Percentiles rank a stretch among this genome's conserved stretches.
These are phyloP conservation scores for Cydia strobilella DNA, from an alignment of 1,140 invertebrate genomes.

Conservation along the genomic window DNA sequence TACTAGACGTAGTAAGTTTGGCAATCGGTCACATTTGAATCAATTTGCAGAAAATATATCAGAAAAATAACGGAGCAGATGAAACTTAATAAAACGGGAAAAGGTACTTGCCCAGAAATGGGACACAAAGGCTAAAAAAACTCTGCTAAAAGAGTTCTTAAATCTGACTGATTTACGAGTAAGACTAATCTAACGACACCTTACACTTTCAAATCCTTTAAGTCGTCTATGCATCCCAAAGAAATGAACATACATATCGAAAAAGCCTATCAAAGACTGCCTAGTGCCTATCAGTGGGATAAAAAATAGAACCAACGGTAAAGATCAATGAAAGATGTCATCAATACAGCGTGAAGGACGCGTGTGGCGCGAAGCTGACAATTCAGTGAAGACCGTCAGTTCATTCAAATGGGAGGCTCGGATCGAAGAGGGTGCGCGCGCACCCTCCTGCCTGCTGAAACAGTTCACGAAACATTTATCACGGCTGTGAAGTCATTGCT, in stretches of 20 bases:
- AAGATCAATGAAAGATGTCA: conserved; percentile 22
- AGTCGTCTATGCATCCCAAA: not conserved
- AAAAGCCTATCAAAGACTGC: not conserved
- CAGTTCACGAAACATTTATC: not conserved
- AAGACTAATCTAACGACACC: too few species aligned
- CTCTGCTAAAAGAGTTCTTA: too few species aligned
- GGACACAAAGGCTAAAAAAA: too few species aligned
- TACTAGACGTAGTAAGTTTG: too few species aligned
- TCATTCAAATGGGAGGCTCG: conserved; percentile 62
- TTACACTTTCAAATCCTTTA: too few species aligned
- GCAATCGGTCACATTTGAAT: too few species aligned
- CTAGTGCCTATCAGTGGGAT: not conserved
- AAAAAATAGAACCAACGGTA: not conserved
- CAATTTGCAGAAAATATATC: too few species aligned
- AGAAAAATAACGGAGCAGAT: too few species aligned
- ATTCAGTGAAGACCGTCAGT: conserved; percentile 47
- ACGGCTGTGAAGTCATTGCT: not conserved
- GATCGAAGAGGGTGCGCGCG: conserved; percentile 74
- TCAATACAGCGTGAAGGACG: conserved; percentile 37
- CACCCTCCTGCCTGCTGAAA: conserved; percentile 37
- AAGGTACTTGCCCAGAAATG: too few species aligned
- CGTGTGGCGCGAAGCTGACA: conserved; percentile 35
- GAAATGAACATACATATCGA: not conserved
- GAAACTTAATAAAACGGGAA: too few species aligned
- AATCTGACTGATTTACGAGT: too few species aligned